Conservation (phyloP, 1,140 invertebrate species). For the Heliconius nattereri region DNA sequence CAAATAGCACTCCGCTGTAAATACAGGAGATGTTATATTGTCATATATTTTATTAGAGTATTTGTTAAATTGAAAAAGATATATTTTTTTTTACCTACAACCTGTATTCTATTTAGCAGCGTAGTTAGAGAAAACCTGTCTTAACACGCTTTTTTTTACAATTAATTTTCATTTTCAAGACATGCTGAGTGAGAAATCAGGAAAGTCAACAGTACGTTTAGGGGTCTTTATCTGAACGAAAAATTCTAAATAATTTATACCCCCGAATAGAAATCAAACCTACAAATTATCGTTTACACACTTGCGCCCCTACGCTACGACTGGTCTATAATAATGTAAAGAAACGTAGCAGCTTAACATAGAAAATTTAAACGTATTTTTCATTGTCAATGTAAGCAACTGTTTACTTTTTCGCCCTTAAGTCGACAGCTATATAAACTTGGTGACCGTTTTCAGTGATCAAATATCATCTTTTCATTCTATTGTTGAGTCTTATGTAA, state of each 20-base stretch:
- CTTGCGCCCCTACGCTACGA: too few relatives aligned
- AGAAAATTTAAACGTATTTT: conserved; percentile 12
- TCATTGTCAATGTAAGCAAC: conserved; percentile 20
- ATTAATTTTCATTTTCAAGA: too few relatives aligned
- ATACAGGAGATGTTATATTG: conserved; percentile 41
- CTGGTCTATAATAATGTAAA: not conserved
- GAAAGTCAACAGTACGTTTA: too few relatives aligned
- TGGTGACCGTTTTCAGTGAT: conserved; percentile 22
- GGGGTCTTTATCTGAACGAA: too few relatives aligned
- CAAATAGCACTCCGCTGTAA: conserved; percentile 56
- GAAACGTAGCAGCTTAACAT: not conserved
- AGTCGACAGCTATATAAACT: conserved; percentile 36
- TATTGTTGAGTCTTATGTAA: not conserved
- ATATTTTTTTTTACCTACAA: not conserved
- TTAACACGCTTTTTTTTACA: not conserved
- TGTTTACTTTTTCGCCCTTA: conserved; percentile 32
- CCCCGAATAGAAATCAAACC: too few relatives aligned
- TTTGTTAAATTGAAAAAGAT: not conserved
- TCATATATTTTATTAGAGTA: not conserved
- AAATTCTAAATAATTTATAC: too few relatives aligned
- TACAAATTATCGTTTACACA: too few relatives aligned
- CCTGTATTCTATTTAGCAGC: not conserved
- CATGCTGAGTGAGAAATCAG: too few relatives aligned
- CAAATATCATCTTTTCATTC: conserved; percentile 8
- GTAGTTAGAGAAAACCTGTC: not conserved